These are phyloP conservation scores for Alethe diademata DNA, from an alignment of 2,113 vertebrate genomes.

Conservation along the genomic window DNA sequence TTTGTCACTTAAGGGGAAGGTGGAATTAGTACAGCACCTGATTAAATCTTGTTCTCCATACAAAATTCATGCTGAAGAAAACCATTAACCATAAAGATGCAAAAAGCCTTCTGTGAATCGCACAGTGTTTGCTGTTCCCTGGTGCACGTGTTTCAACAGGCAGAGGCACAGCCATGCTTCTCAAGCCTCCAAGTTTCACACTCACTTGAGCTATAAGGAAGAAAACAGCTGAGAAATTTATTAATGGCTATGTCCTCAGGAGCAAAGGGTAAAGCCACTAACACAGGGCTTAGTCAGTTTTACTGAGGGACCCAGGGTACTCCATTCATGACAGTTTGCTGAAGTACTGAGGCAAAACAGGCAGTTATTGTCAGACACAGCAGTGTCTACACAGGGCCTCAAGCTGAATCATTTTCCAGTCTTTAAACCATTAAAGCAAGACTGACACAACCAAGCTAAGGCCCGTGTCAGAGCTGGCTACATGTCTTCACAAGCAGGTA, in stretches of 20 bases:
- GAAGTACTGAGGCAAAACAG: neutral
- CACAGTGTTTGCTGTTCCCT: neutral
- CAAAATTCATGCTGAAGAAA: neutral
- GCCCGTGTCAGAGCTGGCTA: neutral
- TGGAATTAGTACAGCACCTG: neutral
- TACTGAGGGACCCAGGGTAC: neutral
- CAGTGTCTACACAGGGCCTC: neutral
- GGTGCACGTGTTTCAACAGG: neutral
- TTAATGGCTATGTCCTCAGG: rapidly evolving
- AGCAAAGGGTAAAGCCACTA: neutral
- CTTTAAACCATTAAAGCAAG: neutral
- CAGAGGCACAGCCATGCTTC: neutral
- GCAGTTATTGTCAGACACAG: neutral
- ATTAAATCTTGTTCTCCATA: neutral
- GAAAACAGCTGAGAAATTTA: neutral
- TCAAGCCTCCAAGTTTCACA: neutral
- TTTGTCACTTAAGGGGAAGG: conserved; percentile 30
- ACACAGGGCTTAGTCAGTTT: neutral
- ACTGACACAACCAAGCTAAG: neutral
- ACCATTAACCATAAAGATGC: neutral
- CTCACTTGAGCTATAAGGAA: neutral
- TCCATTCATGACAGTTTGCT: neutral
- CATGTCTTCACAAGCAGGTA: neutral
- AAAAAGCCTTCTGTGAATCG: neutral
- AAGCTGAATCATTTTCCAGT: neutral